Conservation (phyloP, 2,113 vertebrate genomes). For the Isurus oxyrinchus region DNA sequence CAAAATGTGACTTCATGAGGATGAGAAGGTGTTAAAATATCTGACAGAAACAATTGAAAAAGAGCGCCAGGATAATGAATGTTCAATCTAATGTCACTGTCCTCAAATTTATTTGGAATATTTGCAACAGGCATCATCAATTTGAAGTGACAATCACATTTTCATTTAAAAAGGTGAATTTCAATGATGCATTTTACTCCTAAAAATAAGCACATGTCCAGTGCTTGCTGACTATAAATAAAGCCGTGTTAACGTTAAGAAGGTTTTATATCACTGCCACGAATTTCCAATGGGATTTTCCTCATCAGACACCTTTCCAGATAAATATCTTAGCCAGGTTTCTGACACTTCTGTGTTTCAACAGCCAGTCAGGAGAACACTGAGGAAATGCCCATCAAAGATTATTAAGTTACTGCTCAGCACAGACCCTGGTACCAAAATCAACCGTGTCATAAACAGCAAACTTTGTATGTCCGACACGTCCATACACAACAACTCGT, state of each 20-base stretch:
- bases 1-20: neutral
- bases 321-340: neutral
- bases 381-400: neutral
- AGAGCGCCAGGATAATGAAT: neutral
- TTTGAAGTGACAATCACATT: neutral
- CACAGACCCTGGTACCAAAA: neutral
- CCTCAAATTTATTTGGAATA: neutral
- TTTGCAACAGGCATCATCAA: neutral
- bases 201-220: neutral
- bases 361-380: neutral
- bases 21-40: neutral
- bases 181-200: neutral
- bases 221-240: neutral
- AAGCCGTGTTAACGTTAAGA: neutral
- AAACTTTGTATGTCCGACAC: neutral
- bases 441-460: neutral
- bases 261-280: neutral
- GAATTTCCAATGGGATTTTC: neutral
- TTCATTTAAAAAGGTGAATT: constrained; percentile 1
- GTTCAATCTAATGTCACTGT: neutral
- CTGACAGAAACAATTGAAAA: neutral
- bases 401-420: neutral
- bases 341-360: neutral
- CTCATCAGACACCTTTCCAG: neutral
- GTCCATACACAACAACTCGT: neutral